These are phyloP conservation scores for Amblyjoppa proteus DNA, from an alignment of 2,888 invertebrate species.

Conservation along the genomic window DNA sequence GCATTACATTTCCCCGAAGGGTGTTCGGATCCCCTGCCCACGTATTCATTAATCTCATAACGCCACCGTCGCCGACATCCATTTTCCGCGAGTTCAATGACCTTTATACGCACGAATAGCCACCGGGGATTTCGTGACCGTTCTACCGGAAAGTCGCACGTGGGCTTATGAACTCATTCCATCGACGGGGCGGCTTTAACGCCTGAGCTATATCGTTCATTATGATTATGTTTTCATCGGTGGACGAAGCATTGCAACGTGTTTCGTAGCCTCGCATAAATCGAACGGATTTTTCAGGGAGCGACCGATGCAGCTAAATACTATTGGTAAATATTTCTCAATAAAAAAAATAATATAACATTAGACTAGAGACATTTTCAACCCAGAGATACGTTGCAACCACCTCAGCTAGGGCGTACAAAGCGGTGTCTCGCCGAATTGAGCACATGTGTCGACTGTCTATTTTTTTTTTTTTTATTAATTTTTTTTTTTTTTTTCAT, in stretches of 20 bases:
- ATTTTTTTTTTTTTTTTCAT: background rate
- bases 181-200: background rate
- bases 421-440: background rate
- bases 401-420: background rate
- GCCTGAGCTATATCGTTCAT: background rate
- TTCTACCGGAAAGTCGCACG: slow-evolving; percentile 8
- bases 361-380: background rate
- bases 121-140: slow-evolving; percentile 4
- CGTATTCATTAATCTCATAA: slow-evolving; percentile 7
- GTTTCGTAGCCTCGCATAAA: slow-evolving; percentile 1
- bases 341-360: background rate
- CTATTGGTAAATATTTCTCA: slow-evolving; percentile 1
- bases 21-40: background rate
- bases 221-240: background rate
- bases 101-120: slow-evolving; percentile 31
- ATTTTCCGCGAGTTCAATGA: slow-evolving; percentile 3
- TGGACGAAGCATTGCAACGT: background rate
- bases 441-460: background rate
- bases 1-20: background rate
- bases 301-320: background rate
- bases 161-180: background rate
- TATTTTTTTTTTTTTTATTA: background rate
- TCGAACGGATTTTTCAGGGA: background rate
- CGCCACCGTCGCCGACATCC: background rate
- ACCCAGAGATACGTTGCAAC: background rate